These are phyloP conservation scores for Nomada hirtipes DNA, from an alignment of 2,888 invertebrate genomes.

Conservation along the genomic window DNA sequence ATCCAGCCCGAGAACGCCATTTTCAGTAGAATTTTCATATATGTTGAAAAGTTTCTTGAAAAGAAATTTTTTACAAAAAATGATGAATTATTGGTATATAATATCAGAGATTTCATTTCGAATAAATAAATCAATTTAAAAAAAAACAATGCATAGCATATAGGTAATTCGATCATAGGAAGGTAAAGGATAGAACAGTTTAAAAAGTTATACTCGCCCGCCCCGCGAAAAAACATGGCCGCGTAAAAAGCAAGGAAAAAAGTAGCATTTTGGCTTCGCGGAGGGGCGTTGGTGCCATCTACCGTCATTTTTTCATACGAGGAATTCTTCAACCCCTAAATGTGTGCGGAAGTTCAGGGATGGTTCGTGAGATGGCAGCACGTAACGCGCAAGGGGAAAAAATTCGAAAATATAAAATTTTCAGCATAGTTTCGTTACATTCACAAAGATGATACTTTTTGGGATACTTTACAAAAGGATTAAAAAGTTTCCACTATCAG, in stretches of 20 bases:
- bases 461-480: not conserved
- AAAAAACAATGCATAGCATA: not conserved
- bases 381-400: slow-evolving; percentile 32
- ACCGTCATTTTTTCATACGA: slow-evolving; percentile 71
- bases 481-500: not conserved
- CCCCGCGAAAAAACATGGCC: slow-evolving; percentile 43
- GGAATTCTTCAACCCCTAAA: slow-evolving; percentile 50
- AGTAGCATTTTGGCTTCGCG: slow-evolving; percentile 8
- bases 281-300: slow-evolving; percentile 74
- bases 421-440: not conserved
- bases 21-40: slow-evolving; percentile 38
- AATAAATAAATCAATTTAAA: not conserved
- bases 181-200: not conserved
- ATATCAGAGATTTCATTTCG: not conserved
- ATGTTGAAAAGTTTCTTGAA: slow-evolving; percentile 11
- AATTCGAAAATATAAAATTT: slow-evolving; percentile 27
- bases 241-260: slow-evolving; percentile 29
- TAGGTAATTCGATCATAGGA: not conserved
- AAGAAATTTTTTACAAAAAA: not conserved
- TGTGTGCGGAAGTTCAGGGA: slow-evolving; percentile 65
- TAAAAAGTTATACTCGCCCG: slow-evolving; percentile 46
- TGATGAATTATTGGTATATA: too few species aligned
- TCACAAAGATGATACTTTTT: not conserved
- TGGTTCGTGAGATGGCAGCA: slow-evolving; percentile 78
- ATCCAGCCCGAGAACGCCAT: slow-evolving; percentile 61